Conservation (phyloP, 2,113 vertebrate species). For the Poeciliopsis retropinna region DNA sequence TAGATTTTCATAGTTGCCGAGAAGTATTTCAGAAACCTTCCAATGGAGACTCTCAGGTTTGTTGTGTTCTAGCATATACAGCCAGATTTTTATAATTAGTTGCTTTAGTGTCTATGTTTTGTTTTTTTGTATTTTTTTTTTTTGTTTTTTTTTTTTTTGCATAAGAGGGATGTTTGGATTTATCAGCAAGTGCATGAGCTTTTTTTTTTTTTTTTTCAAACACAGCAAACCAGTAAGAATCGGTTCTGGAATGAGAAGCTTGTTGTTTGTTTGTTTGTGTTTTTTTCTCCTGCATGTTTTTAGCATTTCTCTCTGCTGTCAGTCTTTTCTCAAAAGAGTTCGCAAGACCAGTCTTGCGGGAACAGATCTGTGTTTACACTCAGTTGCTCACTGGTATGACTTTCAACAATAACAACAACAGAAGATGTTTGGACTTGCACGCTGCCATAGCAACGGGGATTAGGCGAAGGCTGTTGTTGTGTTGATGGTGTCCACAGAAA, state of each 20-base stretch:
- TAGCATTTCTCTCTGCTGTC: constrained; percentile 61
- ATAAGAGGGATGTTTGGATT: constrained; percentile 7
- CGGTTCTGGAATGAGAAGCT: constrained; percentile 25
- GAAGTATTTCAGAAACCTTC: constrained; percentile 31
- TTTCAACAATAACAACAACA: constrained; percentile 86
- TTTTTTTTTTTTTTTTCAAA: background rate
- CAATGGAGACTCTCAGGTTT: constrained; percentile 61
- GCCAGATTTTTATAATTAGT: background rate
- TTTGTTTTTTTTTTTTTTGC: background rate
- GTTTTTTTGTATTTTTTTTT: no score
- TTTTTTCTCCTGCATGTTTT: constrained; percentile 42
- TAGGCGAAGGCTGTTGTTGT: constrained; percentile 78
- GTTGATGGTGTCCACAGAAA: constrained; percentile 80
- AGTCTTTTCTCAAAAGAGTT: constrained; percentile 67
- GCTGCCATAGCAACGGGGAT: constrained; percentile 81
- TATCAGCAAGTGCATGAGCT: constrained; percentile 8
- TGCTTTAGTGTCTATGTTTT: constrained; percentile 1
- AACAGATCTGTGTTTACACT: constrained; percentile 80
- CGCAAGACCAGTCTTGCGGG: constrained; percentile 81
- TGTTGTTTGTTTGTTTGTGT: constrained; percentile 47
- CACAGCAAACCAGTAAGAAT: constrained; percentile 14
- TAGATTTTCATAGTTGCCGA: constrained; percentile 24
- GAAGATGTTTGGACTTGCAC: constrained; percentile 83
- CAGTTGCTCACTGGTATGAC: constrained; percentile 75
- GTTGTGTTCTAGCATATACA: constrained; percentile 6